Conservation (phyloP, 2,113 vertebrate genomes). For the Saimiri boliviensis region DNA sequence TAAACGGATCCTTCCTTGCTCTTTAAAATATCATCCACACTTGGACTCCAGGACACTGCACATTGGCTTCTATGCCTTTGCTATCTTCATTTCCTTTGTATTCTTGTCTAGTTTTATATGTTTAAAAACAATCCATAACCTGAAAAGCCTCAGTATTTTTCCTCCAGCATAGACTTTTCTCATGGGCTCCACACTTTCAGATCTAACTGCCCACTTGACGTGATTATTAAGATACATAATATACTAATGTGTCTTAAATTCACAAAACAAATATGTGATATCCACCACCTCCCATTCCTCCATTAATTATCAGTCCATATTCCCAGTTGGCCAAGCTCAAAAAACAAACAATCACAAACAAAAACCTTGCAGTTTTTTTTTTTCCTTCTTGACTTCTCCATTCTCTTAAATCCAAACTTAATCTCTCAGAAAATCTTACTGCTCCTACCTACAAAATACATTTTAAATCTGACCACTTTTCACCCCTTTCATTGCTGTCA, state of each 20-base stretch:
- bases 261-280: not conserved
- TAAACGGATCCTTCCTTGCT: not conserved
- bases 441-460: not conserved
- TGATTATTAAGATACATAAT: not conserved
- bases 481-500: not conserved
- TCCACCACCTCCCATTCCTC: accelerated
- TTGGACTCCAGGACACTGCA: not conserved
- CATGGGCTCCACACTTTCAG: not conserved
- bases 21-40: not conserved
- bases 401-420: not conserved
- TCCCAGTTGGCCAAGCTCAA: not conserved
- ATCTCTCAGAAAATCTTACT: not conserved
- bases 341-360: not conserved
- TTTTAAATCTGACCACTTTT: not conserved
- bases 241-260: not conserved
- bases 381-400: not conserved
- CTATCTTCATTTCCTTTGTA: not conserved
- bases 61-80: not conserved
- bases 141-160: not conserved
- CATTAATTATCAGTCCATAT: not conserved
- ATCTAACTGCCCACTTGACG: not conserved
- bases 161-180: not conserved
- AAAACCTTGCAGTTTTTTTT: not conserved
- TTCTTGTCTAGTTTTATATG: not conserved
- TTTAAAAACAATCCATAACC: not conserved